Evolutionary conservation across 2,113 vertebrate genomes (phyloP), one percentile per base, ranked within the genome.

Genomic region (Megaptera novaeangliae): DNA sequence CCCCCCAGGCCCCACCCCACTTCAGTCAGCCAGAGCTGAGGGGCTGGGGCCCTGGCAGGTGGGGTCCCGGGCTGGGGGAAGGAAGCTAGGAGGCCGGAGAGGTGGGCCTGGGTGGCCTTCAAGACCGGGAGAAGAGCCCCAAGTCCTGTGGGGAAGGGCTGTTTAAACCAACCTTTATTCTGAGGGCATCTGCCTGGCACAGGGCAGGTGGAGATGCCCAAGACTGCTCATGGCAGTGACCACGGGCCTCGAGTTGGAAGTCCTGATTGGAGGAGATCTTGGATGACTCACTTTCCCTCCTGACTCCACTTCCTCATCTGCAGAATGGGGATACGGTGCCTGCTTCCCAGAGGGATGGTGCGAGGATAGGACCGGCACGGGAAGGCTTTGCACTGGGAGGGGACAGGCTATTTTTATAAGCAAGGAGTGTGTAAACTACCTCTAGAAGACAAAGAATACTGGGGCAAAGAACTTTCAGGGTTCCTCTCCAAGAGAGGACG

Each of bases 141-240:
- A 0, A 29, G 64, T 36, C 15, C 57, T 0, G 0, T 0, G 0
- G 10, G 59, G 36, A 6, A 36, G 31, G 36, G 61, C 14, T 25
- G 39, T 10, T 39, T 17, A 75, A 81, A 71, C 17, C 74, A 12
- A 0, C 31, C 23, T 68, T 27, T 59, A 27, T n/a, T 68, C 63
- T 5, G 15, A 59, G 78, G 87, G 25, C 3, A 1, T 15, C 61
- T 23, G 34, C 44, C 8, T 7, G 29, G 14, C 31, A 11, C 41
- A 57, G 81, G 2, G 61, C 77, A 5, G 25, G 64, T 8, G 11
- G 57, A 46, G 34, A 41, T 6, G 39, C 84, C 75, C 66, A 9
- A 25, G 25, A 0, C 46, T 25, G 23, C 61, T n/a, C 25, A 4
- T 8, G 9, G 36, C 82, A 39, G 5, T 17, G 52, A 9, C 59